phyloP scores from a whole-genome alignment of 2,888 invertebrate genomes.

The Aspidiotus rigidus region DNA sequence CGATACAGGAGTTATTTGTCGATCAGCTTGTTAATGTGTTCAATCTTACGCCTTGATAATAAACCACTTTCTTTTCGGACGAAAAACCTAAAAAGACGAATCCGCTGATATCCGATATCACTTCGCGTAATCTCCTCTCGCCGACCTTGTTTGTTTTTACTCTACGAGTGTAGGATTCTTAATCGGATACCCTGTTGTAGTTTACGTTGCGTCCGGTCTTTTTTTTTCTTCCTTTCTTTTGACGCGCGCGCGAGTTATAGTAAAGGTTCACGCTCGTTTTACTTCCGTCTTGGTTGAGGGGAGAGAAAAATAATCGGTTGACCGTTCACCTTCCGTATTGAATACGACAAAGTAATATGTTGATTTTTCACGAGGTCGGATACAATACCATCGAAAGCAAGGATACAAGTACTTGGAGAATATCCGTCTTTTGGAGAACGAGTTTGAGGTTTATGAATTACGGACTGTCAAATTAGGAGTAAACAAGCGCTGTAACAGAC shows the following conservation, averaged over 20 bases:
- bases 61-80: constrained; percentile 21
- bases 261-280: background rate
- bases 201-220: background rate
- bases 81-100: constrained; percentile 19
- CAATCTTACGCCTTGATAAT: constrained; percentile 27
- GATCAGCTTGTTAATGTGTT: constrained; percentile 27
- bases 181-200: background rate
- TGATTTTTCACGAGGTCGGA: too few species aligned
- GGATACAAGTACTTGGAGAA: too few species aligned
- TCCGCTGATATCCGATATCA: constrained; percentile 7
- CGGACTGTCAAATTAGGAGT: too few species aligned
- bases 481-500: too few species aligned
- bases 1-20: constrained; percentile 20
- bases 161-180: background rate
- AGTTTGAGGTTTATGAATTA: too few species aligned
- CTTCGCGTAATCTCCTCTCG: background rate
- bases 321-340: too few species aligned
- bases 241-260: background rate
- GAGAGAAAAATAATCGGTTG: too few species aligned
- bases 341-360: too few species aligned
- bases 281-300: too few species aligned
- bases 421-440: too few species aligned
- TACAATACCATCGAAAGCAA: too few species aligned
- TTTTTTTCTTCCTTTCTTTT: constrained; percentile 3
- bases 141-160: constrained; percentile 16